phyloP scores from a whole-genome alignment of 1,140 invertebrate species.

The Hypothenemus hampei region DNA sequence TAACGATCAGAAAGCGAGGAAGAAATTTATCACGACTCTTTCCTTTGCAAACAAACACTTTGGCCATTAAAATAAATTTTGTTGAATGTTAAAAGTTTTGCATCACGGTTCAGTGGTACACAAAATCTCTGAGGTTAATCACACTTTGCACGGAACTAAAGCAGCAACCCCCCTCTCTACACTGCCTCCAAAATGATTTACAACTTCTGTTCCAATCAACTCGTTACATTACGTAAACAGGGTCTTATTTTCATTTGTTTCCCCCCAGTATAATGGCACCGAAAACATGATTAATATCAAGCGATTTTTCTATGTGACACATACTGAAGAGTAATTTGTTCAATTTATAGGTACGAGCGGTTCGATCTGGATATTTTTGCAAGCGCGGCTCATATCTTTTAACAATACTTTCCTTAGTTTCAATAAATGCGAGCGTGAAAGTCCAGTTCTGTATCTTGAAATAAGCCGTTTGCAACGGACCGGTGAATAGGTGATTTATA shows the following conservation, averaged over 20 bases:
- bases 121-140: slow-evolving; percentile 2
- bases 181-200: slow-evolving; percentile 17
- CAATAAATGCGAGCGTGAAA: neutral
- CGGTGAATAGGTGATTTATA: slow-evolving; percentile 13
- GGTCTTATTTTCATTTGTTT: slow-evolving; percentile 4
- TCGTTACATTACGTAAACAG: slow-evolving; percentile 6
- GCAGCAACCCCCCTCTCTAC: too few species aligned
- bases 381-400: too few species aligned
- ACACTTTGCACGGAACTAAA: slow-evolving; percentile 16
- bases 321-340: neutral
- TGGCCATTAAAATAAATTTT: too few species aligned
- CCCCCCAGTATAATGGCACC: neutral
- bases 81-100: too few species aligned
- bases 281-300: neutral
- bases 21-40: too few species aligned
- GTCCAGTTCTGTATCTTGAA: neutral
- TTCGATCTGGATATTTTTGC: too few species aligned
- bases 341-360: too few species aligned
- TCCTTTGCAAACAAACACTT: too few species aligned
- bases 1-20: too few species aligned
- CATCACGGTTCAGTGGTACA: too few species aligned
- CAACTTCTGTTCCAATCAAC: neutral
- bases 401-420: too few species aligned
- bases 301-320: neutral
- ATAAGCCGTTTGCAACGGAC: slow-evolving; percentile 1